phyloP scores from a whole-genome alignment of 2,797 vertebrate genomes.

The Channallabes apus region DNA sequence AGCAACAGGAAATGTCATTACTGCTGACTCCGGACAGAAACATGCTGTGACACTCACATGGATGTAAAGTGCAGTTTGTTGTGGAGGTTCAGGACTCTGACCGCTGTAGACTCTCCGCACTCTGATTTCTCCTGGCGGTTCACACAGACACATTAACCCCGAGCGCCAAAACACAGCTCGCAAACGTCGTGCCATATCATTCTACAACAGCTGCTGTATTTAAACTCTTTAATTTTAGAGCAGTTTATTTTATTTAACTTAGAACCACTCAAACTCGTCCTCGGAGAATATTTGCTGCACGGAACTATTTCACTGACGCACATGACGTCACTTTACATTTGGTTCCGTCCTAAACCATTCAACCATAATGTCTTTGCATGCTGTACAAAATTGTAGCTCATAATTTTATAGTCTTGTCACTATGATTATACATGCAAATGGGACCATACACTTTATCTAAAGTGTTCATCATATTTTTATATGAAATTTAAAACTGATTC shows the following conservation, averaged over 20 bases:
- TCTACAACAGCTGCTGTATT: not conserved
- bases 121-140: not conserved
- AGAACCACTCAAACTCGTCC: not conserved
- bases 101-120: not conserved
- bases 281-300: not conserved
- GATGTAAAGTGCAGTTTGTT: constrained; percentile 75
- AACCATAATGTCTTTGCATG: too few relatives aligned
- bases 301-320: constrained; percentile 30
- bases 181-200: constrained; percentile 2
- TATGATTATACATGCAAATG: too few relatives aligned
- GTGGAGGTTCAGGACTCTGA: not conserved
- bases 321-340: not conserved
- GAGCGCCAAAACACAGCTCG: not conserved
- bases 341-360: constrained; percentile 23
- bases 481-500: too few relatives aligned
- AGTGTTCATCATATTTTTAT: too few relatives aligned
- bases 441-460: too few relatives aligned
- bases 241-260: not conserved
- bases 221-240: not conserved
- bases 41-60: constrained; percentile 69
- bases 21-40: not conserved
- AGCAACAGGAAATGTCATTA: not conserved
- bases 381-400: too few relatives aligned
- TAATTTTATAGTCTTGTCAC: too few relatives aligned
- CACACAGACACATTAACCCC: not conserved